Evolutionary conservation across 2,113 vertebrate genomes (phyloP), one percentile per base, ranked within the genome.

Genomic region (Scomber scombrus): DNA sequence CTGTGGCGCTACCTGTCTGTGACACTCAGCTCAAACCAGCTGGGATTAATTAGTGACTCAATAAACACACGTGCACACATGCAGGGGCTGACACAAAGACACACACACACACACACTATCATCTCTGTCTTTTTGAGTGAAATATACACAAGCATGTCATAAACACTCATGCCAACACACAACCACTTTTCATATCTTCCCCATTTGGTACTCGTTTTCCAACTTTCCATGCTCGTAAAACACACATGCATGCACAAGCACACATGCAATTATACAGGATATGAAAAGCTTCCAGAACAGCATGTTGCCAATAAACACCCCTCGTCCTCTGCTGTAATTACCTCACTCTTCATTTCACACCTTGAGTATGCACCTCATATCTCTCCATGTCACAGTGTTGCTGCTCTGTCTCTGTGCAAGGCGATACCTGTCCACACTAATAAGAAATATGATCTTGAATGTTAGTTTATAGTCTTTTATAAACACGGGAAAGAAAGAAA

Each of bases 11-110:
- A 89, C 88, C 86, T 87, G 85, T 88, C 86, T 86, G 71, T 76
- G 85, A 90, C 73, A 78, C 80, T 52, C 78, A 70, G 84, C 80
- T 84, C 71, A 70, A 86, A 84, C 87, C 93, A 90, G 71, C 58
- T 68, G 93, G 91, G 93, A 94, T 94, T 93, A 95, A 95, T 94
- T 94, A 94, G 86, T 74, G 78, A 84, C 63, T 78, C 68, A 69
- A 81, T 74, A 84, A 57, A 80, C 76, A 61, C 64, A 11, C 19
- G 9, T 47, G 14, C 18, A 45, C 21, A 21, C 54, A 51, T 19
- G 12, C n/a, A 21, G 19, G 51, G 15, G 19, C 23, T 51, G 46
- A 11, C 19, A 56, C 18, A 51, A 61, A 3, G 12, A 13, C 16
- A 3, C 23, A 54, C 12, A 45, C n/a, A 64, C 60, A 46, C n/a